Conservation (phyloP, 1,140 invertebrate genomes). For the Rhynchophorus ferrugineus region DNA sequence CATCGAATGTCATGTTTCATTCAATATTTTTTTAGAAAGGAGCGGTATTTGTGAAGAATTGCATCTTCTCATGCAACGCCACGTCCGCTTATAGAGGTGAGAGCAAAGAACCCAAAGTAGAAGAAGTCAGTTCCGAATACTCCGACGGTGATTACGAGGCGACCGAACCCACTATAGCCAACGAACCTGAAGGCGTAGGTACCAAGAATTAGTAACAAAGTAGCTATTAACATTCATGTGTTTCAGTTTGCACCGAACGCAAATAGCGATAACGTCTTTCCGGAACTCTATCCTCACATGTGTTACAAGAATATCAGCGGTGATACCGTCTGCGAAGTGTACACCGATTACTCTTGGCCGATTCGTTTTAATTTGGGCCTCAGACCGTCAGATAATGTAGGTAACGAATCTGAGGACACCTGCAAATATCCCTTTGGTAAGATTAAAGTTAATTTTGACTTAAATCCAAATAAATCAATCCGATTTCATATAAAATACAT, state of each 20-base stretch:
- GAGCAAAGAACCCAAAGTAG: constrained; percentile 20
- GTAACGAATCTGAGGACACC: constrained; percentile 40
- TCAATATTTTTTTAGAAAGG: constrained; percentile 38
- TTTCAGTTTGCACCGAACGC: constrained; percentile 7
- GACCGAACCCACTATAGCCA: constrained; percentile 17
- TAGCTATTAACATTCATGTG: not conserved
- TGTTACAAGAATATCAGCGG: constrained; percentile 47
- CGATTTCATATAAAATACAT: no score
- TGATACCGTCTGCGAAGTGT: constrained; percentile 51
- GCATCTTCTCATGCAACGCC: constrained; percentile 51
- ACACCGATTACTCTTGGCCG: constrained; percentile 48
- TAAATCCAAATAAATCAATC: no score
- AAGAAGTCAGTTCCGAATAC: constrained; percentile 32
- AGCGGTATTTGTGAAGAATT: constrained; percentile 46
- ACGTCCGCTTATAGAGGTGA: constrained; percentile 35
- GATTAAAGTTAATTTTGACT: no score
- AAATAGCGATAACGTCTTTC: constrained; percentile 6
- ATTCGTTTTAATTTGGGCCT: constrained; percentile 48
- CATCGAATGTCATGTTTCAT: constrained; percentile 15
- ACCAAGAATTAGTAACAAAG: not conserved
- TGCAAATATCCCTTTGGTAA: constrained; percentile 37
- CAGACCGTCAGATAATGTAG: constrained; percentile 39
- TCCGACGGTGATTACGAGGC: constrained; percentile 35
- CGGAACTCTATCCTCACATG: constrained; percentile 49
- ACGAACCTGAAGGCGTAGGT: constrained; percentile 17